phyloP scores from a whole-genome alignment of 1,140 invertebrate species.

The Bombus consobrinus region DNA sequence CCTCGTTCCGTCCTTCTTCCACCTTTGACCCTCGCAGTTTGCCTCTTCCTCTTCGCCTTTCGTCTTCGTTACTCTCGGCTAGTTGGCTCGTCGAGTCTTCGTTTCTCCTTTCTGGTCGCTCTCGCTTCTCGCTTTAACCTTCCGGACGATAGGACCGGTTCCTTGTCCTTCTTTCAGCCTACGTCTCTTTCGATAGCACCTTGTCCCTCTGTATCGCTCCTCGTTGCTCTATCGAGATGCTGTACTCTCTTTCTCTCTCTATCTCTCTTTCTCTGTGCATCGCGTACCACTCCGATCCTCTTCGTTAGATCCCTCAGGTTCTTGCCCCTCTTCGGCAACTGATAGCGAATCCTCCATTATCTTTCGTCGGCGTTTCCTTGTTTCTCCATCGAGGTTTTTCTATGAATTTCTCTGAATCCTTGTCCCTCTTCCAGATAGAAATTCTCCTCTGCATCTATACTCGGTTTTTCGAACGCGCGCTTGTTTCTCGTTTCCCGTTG shows the following conservation, averaged over 20 bases:
- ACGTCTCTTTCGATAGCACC: background rate
- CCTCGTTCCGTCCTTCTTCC: conserved; percentile 20
- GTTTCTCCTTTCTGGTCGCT: conserved; percentile 17
- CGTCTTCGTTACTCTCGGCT: background rate
- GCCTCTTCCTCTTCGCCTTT: background rate
- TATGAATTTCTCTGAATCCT: conserved; percentile 4
- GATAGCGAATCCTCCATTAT: conserved; percentile 7
- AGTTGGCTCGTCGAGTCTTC: background rate
- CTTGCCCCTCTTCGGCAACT: conserved; percentile 21
- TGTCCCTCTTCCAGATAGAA: background rate
- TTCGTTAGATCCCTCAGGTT: conserved; percentile 34
- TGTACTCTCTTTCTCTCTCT: background rate
- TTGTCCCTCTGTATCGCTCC: background rate
- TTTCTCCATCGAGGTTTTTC: conserved; percentile 9
- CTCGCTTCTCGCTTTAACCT: conserved; percentile 26
- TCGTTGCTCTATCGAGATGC: background rate
- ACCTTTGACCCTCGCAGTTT: background rate
- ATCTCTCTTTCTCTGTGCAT: background rate
- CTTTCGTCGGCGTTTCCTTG: background rate
- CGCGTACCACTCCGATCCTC: background rate
- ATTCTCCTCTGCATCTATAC: background rate
- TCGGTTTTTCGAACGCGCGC: background rate
- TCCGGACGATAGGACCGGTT: background rate
- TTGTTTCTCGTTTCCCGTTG: conserved; percentile 6
- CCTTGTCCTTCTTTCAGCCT: background rate